Evolutionary conservation across 2,888 invertebrate species (phyloP).

Genomic region (Callosobruchus maculatus): DNA sequence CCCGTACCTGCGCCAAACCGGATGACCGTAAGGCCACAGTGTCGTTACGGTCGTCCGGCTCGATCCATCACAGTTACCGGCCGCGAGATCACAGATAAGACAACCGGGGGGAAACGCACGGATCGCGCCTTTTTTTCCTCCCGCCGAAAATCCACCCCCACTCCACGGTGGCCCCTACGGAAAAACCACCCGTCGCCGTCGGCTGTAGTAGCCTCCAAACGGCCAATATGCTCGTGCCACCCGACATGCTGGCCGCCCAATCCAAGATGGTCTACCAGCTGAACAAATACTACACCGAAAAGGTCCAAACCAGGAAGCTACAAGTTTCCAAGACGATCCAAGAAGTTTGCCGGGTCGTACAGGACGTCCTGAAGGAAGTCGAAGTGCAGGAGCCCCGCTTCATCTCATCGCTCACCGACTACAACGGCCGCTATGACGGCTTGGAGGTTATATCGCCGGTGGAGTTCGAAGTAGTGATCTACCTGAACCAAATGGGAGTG

Average conservation of each 20-base stretch:
- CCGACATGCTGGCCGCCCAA: constrained; percentile 92
- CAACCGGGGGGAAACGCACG: constrained; percentile 4
- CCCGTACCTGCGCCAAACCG: constrained; percentile 34
- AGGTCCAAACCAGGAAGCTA: constrained; percentile 69
- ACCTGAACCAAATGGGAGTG: constrained; percentile 85
- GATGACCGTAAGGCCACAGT: constrained; percentile 30
- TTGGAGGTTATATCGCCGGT: constrained; percentile 72
- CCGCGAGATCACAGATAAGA: constrained; percentile 10
- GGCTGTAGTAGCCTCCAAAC: constrained; percentile 37
- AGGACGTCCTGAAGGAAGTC: constrained; percentile 79
- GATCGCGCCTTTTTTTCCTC: neutral
- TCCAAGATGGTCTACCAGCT: constrained; percentile 91
- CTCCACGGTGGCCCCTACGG: constrained; percentile 30
- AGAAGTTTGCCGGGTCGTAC: constrained; percentile 75
- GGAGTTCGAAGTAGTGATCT: constrained; percentile 80
- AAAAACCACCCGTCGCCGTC: constrained; percentile 30
- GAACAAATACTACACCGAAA: constrained; percentile 74
- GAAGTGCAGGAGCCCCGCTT: constrained; percentile 81
- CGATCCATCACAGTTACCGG: constrained; percentile 38
- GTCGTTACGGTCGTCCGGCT: constrained; percentile 35
- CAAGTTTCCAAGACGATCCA: constrained; percentile 69
- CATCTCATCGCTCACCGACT: constrained; percentile 72
- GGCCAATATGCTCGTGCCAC: constrained; percentile 79
- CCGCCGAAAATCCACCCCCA: neutral
- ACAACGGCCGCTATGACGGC: constrained; percentile 74